phyloP scores from a whole-genome alignment of 2,888 invertebrate genomes.

The Melanophora roralis region DNA sequence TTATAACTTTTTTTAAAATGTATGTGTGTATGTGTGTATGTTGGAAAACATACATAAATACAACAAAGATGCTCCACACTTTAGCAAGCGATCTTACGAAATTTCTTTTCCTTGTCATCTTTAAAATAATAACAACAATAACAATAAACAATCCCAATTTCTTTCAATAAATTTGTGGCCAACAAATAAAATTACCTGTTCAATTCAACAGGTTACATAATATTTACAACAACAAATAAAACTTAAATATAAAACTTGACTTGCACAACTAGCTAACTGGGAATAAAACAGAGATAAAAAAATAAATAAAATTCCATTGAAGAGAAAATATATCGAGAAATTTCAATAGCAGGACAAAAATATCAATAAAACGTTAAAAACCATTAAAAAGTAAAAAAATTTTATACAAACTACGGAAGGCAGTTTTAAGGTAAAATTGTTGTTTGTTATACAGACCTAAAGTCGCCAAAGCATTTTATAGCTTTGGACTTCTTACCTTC shows the following conservation, averaged over 20 bases:
- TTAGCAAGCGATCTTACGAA: background rate
- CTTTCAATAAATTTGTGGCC: constrained; percentile 14
- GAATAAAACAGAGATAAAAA: background rate
- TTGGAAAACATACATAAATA: too few relatives aligned
- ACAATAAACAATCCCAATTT: background rate
- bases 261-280: background rate
- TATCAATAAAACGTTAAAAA: background rate
- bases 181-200: constrained; percentile 32
- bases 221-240: background rate
- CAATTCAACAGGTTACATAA: constrained; percentile 53
- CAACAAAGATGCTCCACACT: too few relatives aligned
- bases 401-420: constrained; percentile 13
- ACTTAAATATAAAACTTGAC: background rate
- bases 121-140: background rate
- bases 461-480: constrained; percentile 56
- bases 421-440: constrained; percentile 55
- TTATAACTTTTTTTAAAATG: too few relatives aligned
- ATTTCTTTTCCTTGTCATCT: constrained; percentile 16
- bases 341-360: constrained; percentile 8
- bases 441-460: constrained; percentile 53
- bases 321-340: constrained; percentile 12
- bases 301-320: constrained; percentile 31
- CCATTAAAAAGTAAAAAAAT: background rate
- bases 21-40: too few relatives aligned
- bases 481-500: background rate